Evolutionary conservation across 2,797 vertebrate genomes (phyloP), one percentile per base, ranked within the genome.

Genomic region (Capromys pilorides): DNA sequence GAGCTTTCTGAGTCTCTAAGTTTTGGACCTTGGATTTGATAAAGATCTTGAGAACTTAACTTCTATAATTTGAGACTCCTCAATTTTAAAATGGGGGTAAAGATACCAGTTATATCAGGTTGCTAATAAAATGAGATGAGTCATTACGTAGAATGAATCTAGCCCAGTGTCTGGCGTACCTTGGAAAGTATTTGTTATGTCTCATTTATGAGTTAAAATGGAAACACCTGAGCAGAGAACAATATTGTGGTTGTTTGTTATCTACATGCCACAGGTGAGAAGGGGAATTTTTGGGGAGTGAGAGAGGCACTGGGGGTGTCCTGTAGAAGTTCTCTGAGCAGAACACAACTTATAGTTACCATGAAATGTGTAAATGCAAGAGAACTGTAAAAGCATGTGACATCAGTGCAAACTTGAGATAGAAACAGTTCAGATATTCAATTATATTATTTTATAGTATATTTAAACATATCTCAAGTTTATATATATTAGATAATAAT

Each of bases 21-120:
- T 75, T 95, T 88, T 90, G 78, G 83, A 61, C 45, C 41, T 90
- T 33, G 85, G n/a, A 18, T 91, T 93, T 79, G 67, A 94, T 61
- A 78, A 24, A 91, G n/a, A 62, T 77, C 26, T 91, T 95, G 6
- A 86, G 45, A 6, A 73, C 57, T 81, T 90, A 57, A 88, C 59
- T 88, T 90, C 61, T 78, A 78, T 62, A 7, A 75, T 85, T 93
- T 61, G 13, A 73, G 41, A 75, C 87, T 87, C 31, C 66, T 93
- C 26, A 36, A 4, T 88, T 88, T 66, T 71, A 67, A 79, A 86
- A 78, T 78, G 39, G 86, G 93, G 12, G 88, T 33, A 78, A 64
- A 49, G 71, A 66, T 19, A 33, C 31, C 11, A 33, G 51, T 22
- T 54, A 6, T 57, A n/a, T 69, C 31, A 31, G 24, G 36, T 49